Conservation (phyloP, 2,888 invertebrate genomes). For the Temnothorax rugatulus region DNA sequence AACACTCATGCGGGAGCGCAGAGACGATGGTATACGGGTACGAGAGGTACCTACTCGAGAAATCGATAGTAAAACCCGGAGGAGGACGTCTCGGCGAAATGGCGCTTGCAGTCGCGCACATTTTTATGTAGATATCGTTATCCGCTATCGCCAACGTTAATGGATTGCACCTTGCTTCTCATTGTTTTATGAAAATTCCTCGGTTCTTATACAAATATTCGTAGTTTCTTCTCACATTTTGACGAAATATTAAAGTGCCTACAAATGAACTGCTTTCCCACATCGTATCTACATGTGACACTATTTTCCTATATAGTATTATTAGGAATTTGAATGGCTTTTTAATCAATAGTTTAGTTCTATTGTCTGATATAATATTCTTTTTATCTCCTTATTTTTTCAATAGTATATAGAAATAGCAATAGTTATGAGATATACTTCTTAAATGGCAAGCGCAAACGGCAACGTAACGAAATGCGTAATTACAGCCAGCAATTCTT, state of each 20-base stretch:
- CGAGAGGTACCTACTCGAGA: slow-evolving; percentile 55
- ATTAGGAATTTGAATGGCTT: background rate
- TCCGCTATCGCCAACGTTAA: slow-evolving; percentile 9
- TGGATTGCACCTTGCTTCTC: slow-evolving; percentile 5
- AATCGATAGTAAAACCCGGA: slow-evolving; percentile 64
- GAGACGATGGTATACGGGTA: slow-evolving; percentile 53
- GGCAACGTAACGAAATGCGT: slow-evolving; percentile 21
- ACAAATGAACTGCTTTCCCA: background rate
- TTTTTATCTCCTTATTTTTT: background rate
- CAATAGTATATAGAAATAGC: background rate
- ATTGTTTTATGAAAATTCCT: slow-evolving; percentile 1
- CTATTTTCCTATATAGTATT: background rate
- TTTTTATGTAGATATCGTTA: slow-evolving; percentile 39
- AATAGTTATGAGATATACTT: background rate
- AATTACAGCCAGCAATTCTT: slow-evolving; percentile 29
- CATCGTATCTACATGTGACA: too few species aligned
- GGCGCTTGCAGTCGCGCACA: slow-evolving; percentile 29
- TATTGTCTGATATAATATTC: background rate
- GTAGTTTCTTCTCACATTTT: background rate
- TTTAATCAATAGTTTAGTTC: background rate
- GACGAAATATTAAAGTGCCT: background rate
- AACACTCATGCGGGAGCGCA: slow-evolving; percentile 43
- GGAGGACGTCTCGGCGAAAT: slow-evolving; percentile 56
- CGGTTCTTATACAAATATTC: background rate
- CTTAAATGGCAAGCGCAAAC: background rate